These are phyloP conservation scores for Casuarius casuarius DNA, from an alignment of 2,113 vertebrate species.

Conservation along the genomic window DNA sequence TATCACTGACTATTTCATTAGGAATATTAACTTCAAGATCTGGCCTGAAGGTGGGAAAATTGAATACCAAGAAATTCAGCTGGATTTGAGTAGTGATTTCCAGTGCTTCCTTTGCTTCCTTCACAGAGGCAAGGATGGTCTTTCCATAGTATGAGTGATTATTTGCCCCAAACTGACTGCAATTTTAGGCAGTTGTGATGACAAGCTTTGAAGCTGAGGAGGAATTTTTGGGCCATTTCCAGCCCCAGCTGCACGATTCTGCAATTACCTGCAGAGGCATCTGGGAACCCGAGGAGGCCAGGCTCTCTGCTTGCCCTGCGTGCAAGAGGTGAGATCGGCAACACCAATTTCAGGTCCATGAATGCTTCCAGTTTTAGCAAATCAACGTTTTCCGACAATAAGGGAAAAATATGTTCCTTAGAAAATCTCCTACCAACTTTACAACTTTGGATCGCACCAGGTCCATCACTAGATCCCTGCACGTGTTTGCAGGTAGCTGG, in stretches of 20 bases:
- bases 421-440: not conserved
- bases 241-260: not conserved
- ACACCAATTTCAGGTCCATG: not conserved
- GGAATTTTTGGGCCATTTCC: not conserved
- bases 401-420: not conserved
- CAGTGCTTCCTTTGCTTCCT: not conserved
- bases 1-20: not conserved
- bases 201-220: not conserved
- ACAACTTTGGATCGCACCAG: not conserved
- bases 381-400: not conserved
- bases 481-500: not conserved
- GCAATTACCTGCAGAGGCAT: not conserved
- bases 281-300: not conserved
- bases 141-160: not conserved
- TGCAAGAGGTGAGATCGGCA: not conserved
- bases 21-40: not conserved
- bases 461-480: too few relatives aligned
- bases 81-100: not conserved
- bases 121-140: not conserved
- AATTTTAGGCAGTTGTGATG: rapidly evolving
- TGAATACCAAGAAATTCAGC: not conserved
- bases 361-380: not conserved
- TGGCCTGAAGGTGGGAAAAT: not conserved
- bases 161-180: not conserved
- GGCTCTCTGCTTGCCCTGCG: not conserved